Conservation (phyloP, 2,888 invertebrate species). For the Aplocera efformata region DNA sequence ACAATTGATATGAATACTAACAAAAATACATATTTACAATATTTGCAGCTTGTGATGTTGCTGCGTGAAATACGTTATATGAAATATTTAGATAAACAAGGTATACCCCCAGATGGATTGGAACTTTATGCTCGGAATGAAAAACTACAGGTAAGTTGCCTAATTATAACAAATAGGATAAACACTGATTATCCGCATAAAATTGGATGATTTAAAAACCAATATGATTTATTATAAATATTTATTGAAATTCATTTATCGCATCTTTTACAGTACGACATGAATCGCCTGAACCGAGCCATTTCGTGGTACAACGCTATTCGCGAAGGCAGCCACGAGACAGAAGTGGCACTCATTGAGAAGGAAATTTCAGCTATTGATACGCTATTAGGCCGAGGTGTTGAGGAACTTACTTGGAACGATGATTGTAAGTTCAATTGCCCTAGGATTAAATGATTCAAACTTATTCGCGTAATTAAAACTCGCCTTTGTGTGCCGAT, state of each 20-base stretch:
- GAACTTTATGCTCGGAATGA: conserved; percentile 85
- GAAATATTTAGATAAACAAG: conserved; percentile 82
- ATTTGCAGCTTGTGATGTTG: conserved; percentile 82
- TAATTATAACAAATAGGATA: too few relatives aligned
- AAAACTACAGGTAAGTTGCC: conserved; percentile 78
- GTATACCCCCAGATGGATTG: conserved; percentile 82
- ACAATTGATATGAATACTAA: too few relatives aligned
- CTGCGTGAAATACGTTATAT: conserved; percentile 92
- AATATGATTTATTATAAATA: too few relatives aligned
- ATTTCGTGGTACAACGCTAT: conserved; percentile 92
- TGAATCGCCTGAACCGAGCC: conserved; percentile 81
- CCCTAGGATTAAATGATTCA: not conserved
- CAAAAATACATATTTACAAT: too few relatives aligned
- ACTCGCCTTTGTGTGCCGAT: too few relatives aligned
- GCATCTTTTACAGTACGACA: conserved; percentile 59
- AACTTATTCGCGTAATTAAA: too few relatives aligned
- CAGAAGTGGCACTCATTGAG: conserved; percentile 88
- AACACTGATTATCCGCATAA: too few relatives aligned
- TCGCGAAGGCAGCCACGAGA: conserved; percentile 84
- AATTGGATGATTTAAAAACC: too few relatives aligned
- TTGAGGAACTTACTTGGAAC: conserved; percentile 88
- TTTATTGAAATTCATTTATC: not conserved
- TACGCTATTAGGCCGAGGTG: conserved; percentile 83
- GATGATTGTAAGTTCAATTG: conserved; percentile 83
- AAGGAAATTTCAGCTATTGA: conserved; percentile 89